Conservation (phyloP, 2,113 vertebrate genomes). For the Setophaga petechia region DNA sequence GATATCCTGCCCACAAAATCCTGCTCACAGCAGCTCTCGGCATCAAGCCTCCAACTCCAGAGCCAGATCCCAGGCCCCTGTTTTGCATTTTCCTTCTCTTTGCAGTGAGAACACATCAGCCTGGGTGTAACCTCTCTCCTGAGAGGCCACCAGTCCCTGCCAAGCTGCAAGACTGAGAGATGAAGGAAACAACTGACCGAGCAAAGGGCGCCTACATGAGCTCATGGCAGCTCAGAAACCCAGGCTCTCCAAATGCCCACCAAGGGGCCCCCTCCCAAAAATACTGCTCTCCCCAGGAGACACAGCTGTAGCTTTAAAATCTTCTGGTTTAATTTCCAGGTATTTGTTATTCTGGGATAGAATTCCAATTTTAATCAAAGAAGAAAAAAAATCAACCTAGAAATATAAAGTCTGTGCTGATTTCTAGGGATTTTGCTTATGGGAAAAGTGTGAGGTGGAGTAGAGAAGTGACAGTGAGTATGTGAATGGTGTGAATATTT, state of each 20-base stretch:
- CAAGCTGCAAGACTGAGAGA: background rate
- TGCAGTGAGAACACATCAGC: background rate
- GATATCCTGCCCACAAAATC: background rate
- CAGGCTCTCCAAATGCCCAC: background rate
- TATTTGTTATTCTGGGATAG: background rate
- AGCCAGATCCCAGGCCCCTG: background rate
- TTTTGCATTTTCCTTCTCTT: background rate
- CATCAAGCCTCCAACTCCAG: background rate
- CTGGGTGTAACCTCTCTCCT: background rate
- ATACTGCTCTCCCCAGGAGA: background rate
- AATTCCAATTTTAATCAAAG: background rate
- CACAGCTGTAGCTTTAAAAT: background rate
- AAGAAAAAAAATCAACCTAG: background rate
- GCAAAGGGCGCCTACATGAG: background rate
- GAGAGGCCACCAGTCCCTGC: background rate
- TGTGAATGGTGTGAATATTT: background rate
- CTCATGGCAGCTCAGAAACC: background rate
- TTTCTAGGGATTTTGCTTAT: background rate
- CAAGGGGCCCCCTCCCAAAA: rapidly evolving
- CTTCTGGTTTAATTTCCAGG: background rate
- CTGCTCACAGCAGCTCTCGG: background rate
- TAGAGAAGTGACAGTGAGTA: background rate
- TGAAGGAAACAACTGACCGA: background rate
- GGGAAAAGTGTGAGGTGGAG: background rate
- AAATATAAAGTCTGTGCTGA: background rate